phyloP scores from a whole-genome alignment of 2,888 invertebrate genomes.

The Phrixothrix hirtus region DNA sequence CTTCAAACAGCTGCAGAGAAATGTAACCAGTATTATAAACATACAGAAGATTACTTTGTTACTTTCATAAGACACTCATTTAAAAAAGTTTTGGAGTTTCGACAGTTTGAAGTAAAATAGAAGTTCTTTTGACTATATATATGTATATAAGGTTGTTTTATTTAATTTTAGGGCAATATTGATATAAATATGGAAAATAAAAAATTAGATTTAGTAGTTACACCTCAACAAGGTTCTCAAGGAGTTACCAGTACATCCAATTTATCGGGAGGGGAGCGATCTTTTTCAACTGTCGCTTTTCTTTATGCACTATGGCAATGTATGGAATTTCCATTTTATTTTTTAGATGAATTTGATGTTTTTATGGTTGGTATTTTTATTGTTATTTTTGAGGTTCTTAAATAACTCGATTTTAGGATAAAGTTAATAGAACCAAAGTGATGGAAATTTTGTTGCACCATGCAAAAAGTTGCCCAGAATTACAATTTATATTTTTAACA shows the following conservation, averaged over 20 bases:
- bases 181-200: slow-evolving; percentile 59
- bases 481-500: slow-evolving; percentile 89
- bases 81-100: slow-evolving; percentile 59
- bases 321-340: slow-evolving; percentile 88
- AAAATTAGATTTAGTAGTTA: slow-evolving; percentile 60
- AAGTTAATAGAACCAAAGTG: slow-evolving; percentile 78
- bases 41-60: slow-evolving; percentile 53
- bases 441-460: slow-evolving; percentile 78
- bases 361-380: slow-evolving; percentile 76
- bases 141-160: neutral
- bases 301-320: slow-evolving; percentile 92
- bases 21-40: slow-evolving; percentile 50
- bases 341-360: slow-evolving; percentile 96
- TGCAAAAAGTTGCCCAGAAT: slow-evolving; percentile 66
- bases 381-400: slow-evolving; percentile 10
- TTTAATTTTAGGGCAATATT: slow-evolving; percentile 59
- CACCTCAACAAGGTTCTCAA: slow-evolving; percentile 59
- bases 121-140: neutral
- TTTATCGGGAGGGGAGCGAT: slow-evolving; percentile 94
- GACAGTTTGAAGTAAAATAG: slow-evolving; percentile 62
- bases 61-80: slow-evolving; percentile 57
- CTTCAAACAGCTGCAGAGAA: slow-evolving; percentile 42
- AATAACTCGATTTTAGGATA: slow-evolving; percentile 75
- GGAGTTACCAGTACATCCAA: slow-evolving; percentile 63
- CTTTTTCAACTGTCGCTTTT: slow-evolving; percentile 93